phyloP scores from a whole-genome alignment of 1,140 invertebrate species.

The Platorchestia sp. region DNA sequence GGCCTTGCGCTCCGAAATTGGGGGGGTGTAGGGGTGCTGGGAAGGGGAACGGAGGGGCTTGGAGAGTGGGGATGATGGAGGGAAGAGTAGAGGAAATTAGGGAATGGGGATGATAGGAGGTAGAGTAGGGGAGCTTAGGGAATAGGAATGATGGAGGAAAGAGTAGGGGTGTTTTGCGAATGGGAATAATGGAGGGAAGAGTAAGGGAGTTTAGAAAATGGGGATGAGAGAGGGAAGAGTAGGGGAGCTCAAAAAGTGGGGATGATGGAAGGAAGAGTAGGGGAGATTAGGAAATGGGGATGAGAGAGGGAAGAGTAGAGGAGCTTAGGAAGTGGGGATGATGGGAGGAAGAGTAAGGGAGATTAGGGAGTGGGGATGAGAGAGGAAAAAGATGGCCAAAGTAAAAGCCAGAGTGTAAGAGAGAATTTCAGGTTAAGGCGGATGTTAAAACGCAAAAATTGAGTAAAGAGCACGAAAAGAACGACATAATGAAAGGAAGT shows the following conservation, averaged over 20 bases:
- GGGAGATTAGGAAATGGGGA: not conserved
- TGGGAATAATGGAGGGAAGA: not conserved
- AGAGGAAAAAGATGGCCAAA: not conserved
- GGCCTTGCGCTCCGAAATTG: constrained; percentile 10
- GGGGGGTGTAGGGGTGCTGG: not conserved
- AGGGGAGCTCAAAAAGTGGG: not conserved
- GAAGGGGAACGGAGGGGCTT: not conserved
- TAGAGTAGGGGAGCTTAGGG: not conserved
- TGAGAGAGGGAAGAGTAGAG: not conserved
- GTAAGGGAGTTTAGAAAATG: not conserved
- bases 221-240: not conserved
- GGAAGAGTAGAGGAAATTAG: not conserved
- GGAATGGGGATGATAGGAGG: not conserved
- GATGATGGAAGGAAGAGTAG: not conserved
- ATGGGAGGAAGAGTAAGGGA: not conserved
- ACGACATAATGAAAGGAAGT: too few relatives aligned
- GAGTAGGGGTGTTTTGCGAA: not conserved
- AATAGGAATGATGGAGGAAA: not conserved
- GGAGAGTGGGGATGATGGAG: not conserved
- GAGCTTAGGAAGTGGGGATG: too few relatives aligned
- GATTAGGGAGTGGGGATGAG: too few relatives aligned
- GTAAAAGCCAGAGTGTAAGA: not conserved
- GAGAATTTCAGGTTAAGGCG: too few relatives aligned
- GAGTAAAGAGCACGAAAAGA: too few relatives aligned
- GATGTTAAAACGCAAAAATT: too few relatives aligned